Percentiles rank a stretch among this genome's conserved stretches.
phyloP scores from a whole-genome alignment of 1,140 invertebrate genomes.

The Drosophila kepulauana region DNA sequence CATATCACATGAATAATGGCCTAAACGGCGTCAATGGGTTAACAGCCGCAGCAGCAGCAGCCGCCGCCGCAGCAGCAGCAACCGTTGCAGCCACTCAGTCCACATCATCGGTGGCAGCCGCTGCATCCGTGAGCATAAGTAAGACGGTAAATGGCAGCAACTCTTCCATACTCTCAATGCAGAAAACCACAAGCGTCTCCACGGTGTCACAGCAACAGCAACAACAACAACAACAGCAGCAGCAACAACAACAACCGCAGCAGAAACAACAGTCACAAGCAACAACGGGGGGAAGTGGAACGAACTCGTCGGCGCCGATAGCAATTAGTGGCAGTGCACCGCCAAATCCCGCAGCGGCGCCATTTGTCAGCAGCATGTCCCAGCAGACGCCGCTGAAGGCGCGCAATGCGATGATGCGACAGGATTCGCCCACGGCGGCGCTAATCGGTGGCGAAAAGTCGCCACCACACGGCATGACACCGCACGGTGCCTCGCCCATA shows the following conservation, averaged over 20 bases:
- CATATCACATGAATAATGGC: slow-evolving; percentile 82
- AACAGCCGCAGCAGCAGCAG: slow-evolving; percentile 66
- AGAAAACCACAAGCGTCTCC: slow-evolving; percentile 67
- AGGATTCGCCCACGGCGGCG: slow-evolving; percentile 75
- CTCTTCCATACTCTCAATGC: slow-evolving; percentile 75
- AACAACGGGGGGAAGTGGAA: not conserved
- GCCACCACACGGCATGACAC: slow-evolving; percentile 79
- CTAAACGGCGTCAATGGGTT: slow-evolving; percentile 79
- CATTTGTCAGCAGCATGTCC: slow-evolving; percentile 70
- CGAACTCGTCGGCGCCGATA: slow-evolving; percentile 69
- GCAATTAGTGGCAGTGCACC: slow-evolving; percentile 65
- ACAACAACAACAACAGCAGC: slow-evolving; percentile 64
- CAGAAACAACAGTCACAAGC: slow-evolving; percentile 27
- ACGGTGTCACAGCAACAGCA: slow-evolving; percentile 69
- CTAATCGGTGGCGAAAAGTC: slow-evolving; percentile 75
- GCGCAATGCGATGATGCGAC: slow-evolving; percentile 67
- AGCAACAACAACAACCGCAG: slow-evolving; percentile 48
- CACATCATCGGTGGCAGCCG: slow-evolving; percentile 57
- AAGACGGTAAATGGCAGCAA: slow-evolving; percentile 67
- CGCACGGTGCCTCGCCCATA: slow-evolving; percentile 78
- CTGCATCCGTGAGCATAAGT: slow-evolving; percentile 59
- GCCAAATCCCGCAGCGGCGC: slow-evolving; percentile 70
- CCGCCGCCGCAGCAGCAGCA: slow-evolving; percentile 59
- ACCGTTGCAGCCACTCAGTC: slow-evolving; percentile 53
- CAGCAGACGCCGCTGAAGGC: slow-evolving; percentile 74